phyloP scores from a whole-genome alignment of 2,113 vertebrate species.

The Tyto alba region DNA sequence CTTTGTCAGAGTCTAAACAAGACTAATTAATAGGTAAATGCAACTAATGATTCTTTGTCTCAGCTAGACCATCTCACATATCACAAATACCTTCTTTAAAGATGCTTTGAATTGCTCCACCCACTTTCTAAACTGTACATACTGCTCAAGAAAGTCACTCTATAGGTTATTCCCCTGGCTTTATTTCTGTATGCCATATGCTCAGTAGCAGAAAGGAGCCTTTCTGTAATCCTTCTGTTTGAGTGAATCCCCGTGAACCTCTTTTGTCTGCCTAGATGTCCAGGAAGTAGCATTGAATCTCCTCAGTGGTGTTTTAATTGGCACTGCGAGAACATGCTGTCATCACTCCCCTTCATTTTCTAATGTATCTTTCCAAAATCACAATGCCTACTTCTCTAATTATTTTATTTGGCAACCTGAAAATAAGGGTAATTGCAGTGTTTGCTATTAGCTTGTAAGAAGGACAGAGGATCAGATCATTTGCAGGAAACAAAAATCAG shows the following conservation, averaged over 20 bases:
- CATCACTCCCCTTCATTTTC: constrained; percentile 3
- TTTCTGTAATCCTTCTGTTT: neutral
- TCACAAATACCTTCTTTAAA: neutral
- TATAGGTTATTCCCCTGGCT: neutral
- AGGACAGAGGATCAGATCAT: neutral
- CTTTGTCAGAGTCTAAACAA: neutral
- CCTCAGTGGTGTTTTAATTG: constrained; percentile 29
- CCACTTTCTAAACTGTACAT: neutral
- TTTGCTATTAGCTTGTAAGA: neutral
- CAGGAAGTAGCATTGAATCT: neutral
- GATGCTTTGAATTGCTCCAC: neutral
- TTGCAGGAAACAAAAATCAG: neutral
- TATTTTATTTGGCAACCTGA: constrained; percentile 31
- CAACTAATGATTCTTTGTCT: neutral
- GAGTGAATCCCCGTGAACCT: neutral
- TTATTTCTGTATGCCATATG: neutral
- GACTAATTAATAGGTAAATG: neutral
- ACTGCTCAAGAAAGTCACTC: neutral
- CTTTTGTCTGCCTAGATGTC: neutral
- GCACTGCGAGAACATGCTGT: neutral
- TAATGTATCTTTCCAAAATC: constrained; percentile 32
- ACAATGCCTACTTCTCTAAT: constrained; percentile 23
- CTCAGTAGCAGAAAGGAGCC: neutral
- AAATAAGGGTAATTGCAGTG: neutral
- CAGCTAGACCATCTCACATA: neutral